These are phyloP conservation scores for Thamnaconus septentrionalis DNA, from an alignment of 2,113 vertebrate species.

Conservation along the genomic window DNA sequence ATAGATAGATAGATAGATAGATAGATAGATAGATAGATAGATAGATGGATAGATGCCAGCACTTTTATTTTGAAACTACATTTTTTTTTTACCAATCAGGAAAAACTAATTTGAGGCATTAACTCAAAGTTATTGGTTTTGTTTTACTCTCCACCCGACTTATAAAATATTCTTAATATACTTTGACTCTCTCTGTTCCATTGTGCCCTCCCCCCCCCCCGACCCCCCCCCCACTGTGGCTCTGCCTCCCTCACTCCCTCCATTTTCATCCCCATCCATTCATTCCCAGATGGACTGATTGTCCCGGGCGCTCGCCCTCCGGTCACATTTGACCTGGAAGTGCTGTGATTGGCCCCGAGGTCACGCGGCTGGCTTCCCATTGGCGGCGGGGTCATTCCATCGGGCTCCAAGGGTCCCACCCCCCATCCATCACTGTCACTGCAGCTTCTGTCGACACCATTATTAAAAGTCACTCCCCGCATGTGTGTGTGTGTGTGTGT, in stretches of 20 bases:
- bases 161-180: background rate
- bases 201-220: too few relatives aligned
- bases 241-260: conserved; percentile 8
- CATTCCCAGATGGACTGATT: conserved; percentile 60
- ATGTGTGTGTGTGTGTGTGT: conserved; percentile 37
- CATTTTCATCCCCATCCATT: conserved; percentile 38
- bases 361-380: conserved; percentile 64
- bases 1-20: too few relatives aligned
- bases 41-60: too few relatives aligned
- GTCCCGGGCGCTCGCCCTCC: conserved; percentile 55
- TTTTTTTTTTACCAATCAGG: too few relatives aligned
- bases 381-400: conserved; percentile 52
- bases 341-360: conserved; percentile 77
- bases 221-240: background rate
- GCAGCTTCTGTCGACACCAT: conserved; percentile 64
- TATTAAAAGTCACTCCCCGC: conserved; percentile 56
- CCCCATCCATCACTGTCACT: conserved; percentile 76
- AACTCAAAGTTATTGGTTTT: too few relatives aligned
- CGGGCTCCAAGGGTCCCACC: conserved; percentile 53
- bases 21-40: too few relatives aligned
- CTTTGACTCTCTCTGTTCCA: background rate
- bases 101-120: too few relatives aligned
- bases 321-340: conserved; percentile 78
- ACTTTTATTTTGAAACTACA: too few relatives aligned
- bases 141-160: background rate